phyloP scores from a whole-genome alignment of 64 coral and sea anemone genomes.

The Dendrophyllia cribrosa region DNA sequence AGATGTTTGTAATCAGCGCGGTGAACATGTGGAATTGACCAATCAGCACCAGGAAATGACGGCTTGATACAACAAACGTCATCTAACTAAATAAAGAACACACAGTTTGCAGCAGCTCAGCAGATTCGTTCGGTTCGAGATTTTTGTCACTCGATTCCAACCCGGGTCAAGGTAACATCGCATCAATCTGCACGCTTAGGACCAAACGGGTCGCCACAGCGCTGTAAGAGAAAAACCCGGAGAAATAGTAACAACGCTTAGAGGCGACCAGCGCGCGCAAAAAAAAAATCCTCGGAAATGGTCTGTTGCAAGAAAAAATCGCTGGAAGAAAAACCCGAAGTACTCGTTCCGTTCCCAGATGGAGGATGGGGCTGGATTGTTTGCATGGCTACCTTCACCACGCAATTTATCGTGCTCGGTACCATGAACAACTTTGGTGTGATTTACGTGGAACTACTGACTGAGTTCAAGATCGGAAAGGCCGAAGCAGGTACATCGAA shows the following conservation, averaged over 20 bases:
- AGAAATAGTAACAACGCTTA: neutral
- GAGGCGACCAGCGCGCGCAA: neutral
- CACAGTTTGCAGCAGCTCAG: neutral
- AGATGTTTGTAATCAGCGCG: slow-evolving; percentile 12
- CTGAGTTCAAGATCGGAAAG: slow-evolving; percentile 78
- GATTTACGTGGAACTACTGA: slow-evolving; percentile 88
- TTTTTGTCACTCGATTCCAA: slow-evolving; percentile 16
- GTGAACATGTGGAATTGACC: slow-evolving; percentile 28
- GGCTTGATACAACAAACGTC: slow-evolving; percentile 13
- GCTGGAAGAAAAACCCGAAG: slow-evolving; percentile 69
- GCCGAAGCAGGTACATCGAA: slow-evolving; percentile 81
- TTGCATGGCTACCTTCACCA: slow-evolving; percentile 87
- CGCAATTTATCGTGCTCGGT: slow-evolving; percentile 94
- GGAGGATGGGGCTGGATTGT: slow-evolving; percentile 99
- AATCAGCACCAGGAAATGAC: slow-evolving; percentile 27
- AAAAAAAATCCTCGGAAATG: slow-evolving; percentile 33
- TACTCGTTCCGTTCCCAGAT: slow-evolving; percentile 81
- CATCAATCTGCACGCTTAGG: neutral
- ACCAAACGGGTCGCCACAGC: neutral
- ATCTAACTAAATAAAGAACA: slow-evolving; percentile 34
- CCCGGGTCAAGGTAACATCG: slow-evolving; percentile 18
- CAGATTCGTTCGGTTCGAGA: neutral
- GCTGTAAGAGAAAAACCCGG: neutral
- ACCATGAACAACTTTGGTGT: slow-evolving; percentile 99
- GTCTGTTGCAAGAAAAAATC: slow-evolving; percentile 78